Conservation (phyloP, 2,797 vertebrate genomes). For the Arremon brunneinucha region DNA sequence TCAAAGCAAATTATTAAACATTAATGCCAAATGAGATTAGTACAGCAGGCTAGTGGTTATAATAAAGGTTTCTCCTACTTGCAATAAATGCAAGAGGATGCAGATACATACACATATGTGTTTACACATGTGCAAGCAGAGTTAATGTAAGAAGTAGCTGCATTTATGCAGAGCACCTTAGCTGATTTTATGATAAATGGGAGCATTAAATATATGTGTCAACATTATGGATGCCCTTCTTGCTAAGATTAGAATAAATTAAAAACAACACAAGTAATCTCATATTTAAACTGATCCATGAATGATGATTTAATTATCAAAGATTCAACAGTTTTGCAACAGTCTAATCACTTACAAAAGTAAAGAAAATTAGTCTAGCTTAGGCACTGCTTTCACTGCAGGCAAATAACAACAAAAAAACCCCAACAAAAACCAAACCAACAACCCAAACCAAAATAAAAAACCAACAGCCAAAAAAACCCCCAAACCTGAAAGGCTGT, state of each 20-base stretch:
- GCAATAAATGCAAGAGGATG: not conserved
- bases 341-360: not conserved
- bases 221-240: not conserved
- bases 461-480: not conserved
- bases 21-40: not conserved
- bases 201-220: fast-evolving
- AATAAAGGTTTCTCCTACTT: not conserved
- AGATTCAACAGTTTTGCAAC: not conserved
- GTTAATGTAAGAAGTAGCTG: not conserved
- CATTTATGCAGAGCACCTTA: not conserved
- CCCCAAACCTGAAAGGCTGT: not conserved
- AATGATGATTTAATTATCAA: not conserved
- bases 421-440: not conserved
- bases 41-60: not conserved
- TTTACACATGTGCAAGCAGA: not conserved
- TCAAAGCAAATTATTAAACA: not conserved
- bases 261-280: not conserved
- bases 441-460: not conserved
- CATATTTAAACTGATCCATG: not conserved
- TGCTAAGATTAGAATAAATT: not conserved
- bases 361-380: not conserved
- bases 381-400: not conserved
- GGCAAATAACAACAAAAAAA: no score
- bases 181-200: not conserved
- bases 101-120: fast-evolving